Evolutionary conservation across 2,888 invertebrate genomes (phyloP).

Genomic region (Cotesia congregata): DNA sequence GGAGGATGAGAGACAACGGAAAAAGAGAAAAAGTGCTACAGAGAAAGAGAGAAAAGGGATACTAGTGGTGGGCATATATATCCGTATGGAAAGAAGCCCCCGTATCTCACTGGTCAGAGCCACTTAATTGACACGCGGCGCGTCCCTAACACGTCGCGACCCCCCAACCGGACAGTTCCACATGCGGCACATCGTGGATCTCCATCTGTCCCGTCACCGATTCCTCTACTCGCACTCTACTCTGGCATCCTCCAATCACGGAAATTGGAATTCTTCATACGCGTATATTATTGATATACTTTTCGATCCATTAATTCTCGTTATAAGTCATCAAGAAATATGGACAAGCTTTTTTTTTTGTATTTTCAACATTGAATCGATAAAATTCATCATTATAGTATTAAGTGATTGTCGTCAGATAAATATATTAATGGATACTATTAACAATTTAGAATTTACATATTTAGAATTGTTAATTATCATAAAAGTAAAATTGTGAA

Average conservation of each 20-base stretch:
- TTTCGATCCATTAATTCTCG: neutral
- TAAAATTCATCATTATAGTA: neutral
- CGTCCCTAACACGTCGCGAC: slow-evolving; percentile 69
- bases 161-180: slow-evolving; percentile 60
- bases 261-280: slow-evolving; percentile 52
- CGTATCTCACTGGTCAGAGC: slow-evolving; percentile 68
- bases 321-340: neutral
- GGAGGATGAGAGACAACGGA: neutral
- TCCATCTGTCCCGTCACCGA: slow-evolving; percentile 62
- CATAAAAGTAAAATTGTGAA: too few relatives aligned
- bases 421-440: too few relatives aligned
- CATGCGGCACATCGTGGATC: slow-evolving; percentile 60
- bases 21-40: slow-evolving; percentile 39
- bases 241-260: slow-evolving; percentile 52
- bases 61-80: slow-evolving; percentile 45
- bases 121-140: slow-evolving; percentile 70
- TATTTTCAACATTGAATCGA: neutral
- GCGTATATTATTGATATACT: slow-evolving; percentile 3
- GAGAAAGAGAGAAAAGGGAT: slow-evolving; percentile 25
- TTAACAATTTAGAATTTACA: too few relatives aligned
- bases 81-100: slow-evolving; percentile 66
- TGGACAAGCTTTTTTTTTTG: neutral
- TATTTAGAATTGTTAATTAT: too few relatives aligned
- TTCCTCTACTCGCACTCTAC: slow-evolving; percentile 19
- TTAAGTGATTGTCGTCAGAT: neutral